Conservation (phyloP, 2,113 vertebrate genomes). For the Balaeniceps rex region DNA sequence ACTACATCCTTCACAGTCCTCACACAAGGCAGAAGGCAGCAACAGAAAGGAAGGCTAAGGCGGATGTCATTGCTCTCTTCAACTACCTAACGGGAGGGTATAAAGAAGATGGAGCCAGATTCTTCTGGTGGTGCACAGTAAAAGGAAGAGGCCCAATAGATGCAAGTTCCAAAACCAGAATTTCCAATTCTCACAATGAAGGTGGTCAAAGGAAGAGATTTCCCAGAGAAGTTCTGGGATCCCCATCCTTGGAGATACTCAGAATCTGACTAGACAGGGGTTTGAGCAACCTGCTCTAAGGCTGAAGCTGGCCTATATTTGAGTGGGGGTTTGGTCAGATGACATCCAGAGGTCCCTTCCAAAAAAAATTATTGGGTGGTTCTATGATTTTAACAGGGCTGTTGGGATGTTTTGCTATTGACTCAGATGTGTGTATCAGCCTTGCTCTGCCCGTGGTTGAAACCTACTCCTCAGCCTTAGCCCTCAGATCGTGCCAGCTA, state of each 20-base stretch:
- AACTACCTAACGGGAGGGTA: not conserved
- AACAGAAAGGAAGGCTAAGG: not conserved
- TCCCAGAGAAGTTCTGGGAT: not conserved
- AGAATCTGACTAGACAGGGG: not conserved
- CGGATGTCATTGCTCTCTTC: not conserved
- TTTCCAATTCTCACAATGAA: not conserved
- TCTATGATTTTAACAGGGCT: not conserved
- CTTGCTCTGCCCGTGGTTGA: not conserved
- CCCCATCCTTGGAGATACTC: not conserved
- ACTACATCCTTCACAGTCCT: not conserved
- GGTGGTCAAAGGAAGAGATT: not conserved
- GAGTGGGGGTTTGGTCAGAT: not conserved
- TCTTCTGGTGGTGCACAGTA: not conserved
- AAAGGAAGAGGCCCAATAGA: not conserved
- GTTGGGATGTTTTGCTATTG: not conserved
- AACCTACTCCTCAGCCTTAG: not conserved
- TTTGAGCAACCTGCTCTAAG: not conserved
- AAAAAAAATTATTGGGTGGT: not conserved
- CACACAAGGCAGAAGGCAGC: not conserved
- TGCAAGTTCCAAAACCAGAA: not conserved
- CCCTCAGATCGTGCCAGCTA: not conserved
- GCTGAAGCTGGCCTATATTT: not conserved
- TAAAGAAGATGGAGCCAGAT: not conserved
- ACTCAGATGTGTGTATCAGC: not conserved
- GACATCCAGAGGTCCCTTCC: not conserved